phyloP scores from a whole-genome alignment of 1,140 invertebrate species.

The Drosophila asahinai region DNA sequence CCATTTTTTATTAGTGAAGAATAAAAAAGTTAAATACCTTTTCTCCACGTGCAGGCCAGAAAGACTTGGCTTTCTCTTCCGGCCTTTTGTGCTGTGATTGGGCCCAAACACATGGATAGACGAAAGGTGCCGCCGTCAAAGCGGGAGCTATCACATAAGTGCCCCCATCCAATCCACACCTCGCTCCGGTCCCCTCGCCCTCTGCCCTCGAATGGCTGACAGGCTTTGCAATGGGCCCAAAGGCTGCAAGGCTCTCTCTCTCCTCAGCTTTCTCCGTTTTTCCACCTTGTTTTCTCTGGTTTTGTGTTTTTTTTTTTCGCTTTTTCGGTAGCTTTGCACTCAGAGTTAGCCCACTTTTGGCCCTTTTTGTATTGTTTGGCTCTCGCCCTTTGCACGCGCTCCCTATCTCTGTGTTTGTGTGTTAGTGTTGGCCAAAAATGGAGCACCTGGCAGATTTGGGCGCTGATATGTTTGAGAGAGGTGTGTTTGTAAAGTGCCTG shows the following conservation, averaged over 20 bases:
- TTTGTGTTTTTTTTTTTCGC: conserved; percentile 10
- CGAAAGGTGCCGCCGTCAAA: conserved; percentile 79
- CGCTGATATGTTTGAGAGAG: conserved; percentile 62
- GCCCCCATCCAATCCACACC: conserved; percentile 2
- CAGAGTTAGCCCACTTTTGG: conserved; percentile 73
- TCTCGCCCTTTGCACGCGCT: conserved; percentile 43
- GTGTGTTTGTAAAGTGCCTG: conserved; percentile 71
- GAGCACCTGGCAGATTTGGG: conserved; percentile 72
- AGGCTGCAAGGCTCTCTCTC: conserved; percentile 45
- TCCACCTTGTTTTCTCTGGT: conserved; percentile 26
- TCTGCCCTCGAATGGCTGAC: conserved; percentile 37
- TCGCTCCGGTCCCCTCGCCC: neutral
- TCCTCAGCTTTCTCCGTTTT: conserved; percentile 19
- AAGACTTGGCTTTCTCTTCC: conserved; percentile 39
- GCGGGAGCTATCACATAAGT: conserved; percentile 64
- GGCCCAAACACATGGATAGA: conserved; percentile 65
- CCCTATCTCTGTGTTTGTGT: conserved; percentile 4
- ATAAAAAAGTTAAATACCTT: neutral
- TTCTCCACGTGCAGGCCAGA: neutral
- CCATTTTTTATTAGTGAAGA: no score
- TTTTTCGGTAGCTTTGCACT: conserved; percentile 62
- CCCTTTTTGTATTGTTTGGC: conserved; percentile 69
- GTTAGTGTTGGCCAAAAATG: conserved; percentile 60
- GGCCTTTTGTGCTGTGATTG: conserved; percentile 62
- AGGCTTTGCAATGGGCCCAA: conserved; percentile 64